phyloP scores from a whole-genome alignment of 2,113 vertebrate genomes.

The Gnathochromis pfefferi region DNA sequence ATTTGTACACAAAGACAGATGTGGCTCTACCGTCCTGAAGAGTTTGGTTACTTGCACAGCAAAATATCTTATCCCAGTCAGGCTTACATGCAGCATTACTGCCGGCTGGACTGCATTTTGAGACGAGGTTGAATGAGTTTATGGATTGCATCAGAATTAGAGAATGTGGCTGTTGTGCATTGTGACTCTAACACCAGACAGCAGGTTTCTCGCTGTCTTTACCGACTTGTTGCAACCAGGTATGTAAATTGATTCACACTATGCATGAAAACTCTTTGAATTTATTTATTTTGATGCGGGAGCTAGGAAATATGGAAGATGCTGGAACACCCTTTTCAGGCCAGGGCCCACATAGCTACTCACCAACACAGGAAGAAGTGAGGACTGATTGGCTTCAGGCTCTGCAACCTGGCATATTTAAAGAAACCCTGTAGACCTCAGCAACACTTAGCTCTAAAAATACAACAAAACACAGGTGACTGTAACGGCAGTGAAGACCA shows the following conservation, averaged over 20 bases:
- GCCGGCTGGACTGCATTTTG: background rate
- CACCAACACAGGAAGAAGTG: background rate
- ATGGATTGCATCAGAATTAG: background rate
- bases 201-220: background rate
- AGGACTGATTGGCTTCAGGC: background rate
- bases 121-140: background rate
- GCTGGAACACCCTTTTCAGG: background rate
- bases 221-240: background rate
- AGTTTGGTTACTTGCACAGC: background rate
- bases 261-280: background rate
- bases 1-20: background rate
- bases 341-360: background rate
- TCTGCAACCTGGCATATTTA: background rate
- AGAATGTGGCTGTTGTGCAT: background rate
- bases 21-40: background rate
- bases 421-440: background rate
- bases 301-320: background rate
- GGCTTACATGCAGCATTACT: background rate
- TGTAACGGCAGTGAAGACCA: background rate
- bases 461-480: background rate
- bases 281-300: background rate
- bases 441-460: background rate
- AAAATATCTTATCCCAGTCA: background rate
- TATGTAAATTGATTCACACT: background rate
- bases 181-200: background rate